Evolutionary conservation across 1,140 invertebrate genomes (phyloP).

Genomic region (Heliconius congener): DNA sequence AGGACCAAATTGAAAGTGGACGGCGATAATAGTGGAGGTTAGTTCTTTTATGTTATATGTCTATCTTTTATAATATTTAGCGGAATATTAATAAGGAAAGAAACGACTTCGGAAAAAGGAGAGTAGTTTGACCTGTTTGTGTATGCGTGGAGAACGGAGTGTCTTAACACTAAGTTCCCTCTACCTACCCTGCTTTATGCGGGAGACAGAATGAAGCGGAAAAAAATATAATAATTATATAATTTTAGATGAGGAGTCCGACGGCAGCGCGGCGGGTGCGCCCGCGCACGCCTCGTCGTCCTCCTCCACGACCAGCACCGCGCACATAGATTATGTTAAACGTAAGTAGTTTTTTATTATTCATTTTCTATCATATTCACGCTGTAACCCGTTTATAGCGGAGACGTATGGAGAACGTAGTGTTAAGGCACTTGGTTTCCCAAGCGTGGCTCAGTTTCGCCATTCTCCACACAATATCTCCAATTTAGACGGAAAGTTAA

Average conservation of each 20-base stretch:
- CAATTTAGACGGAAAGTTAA: too few species aligned
- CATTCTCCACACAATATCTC: too few species aligned
- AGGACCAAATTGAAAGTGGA: constrained; percentile 63
- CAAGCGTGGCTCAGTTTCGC: too few species aligned
- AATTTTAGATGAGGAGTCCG: constrained; percentile 6
- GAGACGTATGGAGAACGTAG: neutral
- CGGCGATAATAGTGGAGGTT: constrained; percentile 80
- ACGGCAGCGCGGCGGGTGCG: constrained; percentile 17
- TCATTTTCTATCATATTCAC: neutral
- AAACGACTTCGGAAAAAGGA: too few species aligned
- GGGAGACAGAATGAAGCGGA: too few species aligned
- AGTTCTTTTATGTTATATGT: neutral
- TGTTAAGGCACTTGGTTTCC: neutral
- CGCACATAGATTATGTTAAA: constrained; percentile 44
- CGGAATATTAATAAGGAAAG: too few species aligned
- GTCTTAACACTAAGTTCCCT: too few species aligned
- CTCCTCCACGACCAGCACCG: constrained; percentile 43
- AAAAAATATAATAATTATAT: neutral
- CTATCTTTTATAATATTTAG: too few species aligned
- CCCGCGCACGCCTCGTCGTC: constrained; percentile 50
- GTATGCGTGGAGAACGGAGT: too few species aligned
- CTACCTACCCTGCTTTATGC: too few species aligned
- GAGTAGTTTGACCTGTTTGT: too few species aligned
- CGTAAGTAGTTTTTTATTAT: constrained; percentile 33
- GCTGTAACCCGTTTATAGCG: neutral